phyloP scores from a whole-genome alignment of 2,113 vertebrate genomes.

The Ceyx cyanopectus region DNA sequence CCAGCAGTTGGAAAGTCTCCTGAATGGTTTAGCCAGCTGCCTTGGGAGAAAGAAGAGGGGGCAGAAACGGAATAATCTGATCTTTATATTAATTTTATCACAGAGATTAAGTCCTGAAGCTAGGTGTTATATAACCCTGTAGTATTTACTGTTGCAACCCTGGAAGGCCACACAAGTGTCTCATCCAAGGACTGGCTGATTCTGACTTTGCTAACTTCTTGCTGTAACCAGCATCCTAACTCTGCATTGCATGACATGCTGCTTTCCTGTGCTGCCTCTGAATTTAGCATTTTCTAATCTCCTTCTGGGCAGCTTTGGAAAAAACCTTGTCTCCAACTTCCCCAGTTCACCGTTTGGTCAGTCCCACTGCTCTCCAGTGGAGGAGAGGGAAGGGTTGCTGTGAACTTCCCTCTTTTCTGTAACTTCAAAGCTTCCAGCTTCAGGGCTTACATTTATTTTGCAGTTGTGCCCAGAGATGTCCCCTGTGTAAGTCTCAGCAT shows the following conservation, averaged over 20 bases:
- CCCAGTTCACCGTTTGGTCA: neutral
- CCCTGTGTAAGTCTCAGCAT: neutral
- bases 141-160: neutral
- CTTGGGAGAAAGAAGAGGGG: neutral
- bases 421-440: neutral
- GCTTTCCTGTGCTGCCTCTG: neutral
- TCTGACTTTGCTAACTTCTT: neutral
- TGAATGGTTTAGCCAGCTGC: neutral
- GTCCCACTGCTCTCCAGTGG: neutral
- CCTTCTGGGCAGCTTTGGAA: neutral
- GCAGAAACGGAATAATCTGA: conserved; percentile 12
- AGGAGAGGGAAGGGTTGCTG: neutral
- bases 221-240: neutral
- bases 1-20: neutral
- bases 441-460: neutral
- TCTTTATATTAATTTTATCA: conserved; percentile 23
- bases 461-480: neutral
- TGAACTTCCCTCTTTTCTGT: neutral
- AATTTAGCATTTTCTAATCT: neutral
- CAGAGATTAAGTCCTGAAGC: conserved; percentile 15
- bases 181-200: neutral
- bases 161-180: neutral
- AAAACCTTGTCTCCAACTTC: neutral
- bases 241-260: neutral
- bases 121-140: neutral